Base-by-base conservation (phyloP, 2,888 invertebrate species). In the Drosophila rubida region DNA sequence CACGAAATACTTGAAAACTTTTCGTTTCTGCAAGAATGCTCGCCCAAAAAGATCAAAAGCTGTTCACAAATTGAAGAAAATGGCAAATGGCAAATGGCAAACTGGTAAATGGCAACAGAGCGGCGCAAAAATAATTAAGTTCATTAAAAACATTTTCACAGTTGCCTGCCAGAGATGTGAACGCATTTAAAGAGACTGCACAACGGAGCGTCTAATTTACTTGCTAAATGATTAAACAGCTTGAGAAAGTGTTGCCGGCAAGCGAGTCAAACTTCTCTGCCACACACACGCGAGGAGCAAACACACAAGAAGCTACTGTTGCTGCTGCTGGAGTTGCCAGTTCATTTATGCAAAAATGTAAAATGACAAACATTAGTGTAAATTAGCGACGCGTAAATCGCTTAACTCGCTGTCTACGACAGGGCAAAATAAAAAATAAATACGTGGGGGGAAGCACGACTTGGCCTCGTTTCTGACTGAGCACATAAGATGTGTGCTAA, bases 331-430 rank as follows among this genome's bases (percentile, higher is more conserved):
- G 45, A 16, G 51, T 48, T 48, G 41, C 32, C 76, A 75, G 76
- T 66, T 69, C 80, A 74, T 74, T 79, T 75, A 74, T 82, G 83
- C 80, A 80, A 75, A 75, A 78, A 87, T 85, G 74, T 80, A 67
- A 80, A 80, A 80, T 77, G 77, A 71, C 84, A 80, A 88, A 85
- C 88, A 85, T 88, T 85, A 88, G 82, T 81, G 87, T 73, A 80
- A 88, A 85, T 85, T 85, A 88, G 88, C 87, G 88, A 74, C 63
- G 85, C 79, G 79, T 80, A 87, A 81, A 81, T 75, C 81, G 87
- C 58, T 87, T 87, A 87, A 67, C 75, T 71, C 67, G 65, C 49
- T 55, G 59, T 57, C 67, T 49, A 42, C n/a, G 32, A 32, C 32
- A 32, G 9, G 9, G 49, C 11, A 49, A 7, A 30, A 22, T 51